Evolutionary conservation across 2,888 invertebrate species (phyloP).

Genomic region (Meandrusa payeni): DNA sequence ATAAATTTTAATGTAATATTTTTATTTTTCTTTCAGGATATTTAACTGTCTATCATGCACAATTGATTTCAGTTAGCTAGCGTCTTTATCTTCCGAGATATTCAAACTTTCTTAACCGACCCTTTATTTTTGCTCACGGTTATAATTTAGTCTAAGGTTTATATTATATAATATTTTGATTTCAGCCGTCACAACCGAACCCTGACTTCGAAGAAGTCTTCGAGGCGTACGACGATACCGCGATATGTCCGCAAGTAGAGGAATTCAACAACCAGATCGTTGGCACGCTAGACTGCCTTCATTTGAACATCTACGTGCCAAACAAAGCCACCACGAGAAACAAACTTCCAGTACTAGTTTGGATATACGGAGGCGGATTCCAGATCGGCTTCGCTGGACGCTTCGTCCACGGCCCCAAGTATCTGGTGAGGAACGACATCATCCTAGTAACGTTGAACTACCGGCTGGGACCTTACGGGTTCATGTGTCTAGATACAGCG

Average conservation of each 20-base stretch:
- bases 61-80: no score
- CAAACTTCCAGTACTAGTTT: slow-evolving; percentile 48
- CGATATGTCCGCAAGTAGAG: slow-evolving; percentile 49
- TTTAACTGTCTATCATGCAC: no score
- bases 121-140: no score
- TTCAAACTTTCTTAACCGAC: no score
- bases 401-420: slow-evolving; percentile 43
- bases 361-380: slow-evolving; percentile 51
- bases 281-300: slow-evolving; percentile 48
- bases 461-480: slow-evolving; percentile 54
- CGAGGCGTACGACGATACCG: slow-evolving; percentile 50
- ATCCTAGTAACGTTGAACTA: slow-evolving; percentile 56
- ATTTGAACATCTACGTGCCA: slow-evolving; percentile 51
- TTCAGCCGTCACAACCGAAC: slow-evolving; percentile 45
- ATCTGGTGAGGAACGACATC: slow-evolving; percentile 46
- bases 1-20: no score
- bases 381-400: slow-evolving; percentile 38
- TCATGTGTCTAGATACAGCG: slow-evolving; percentile 50
- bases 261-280: slow-evolving; percentile 35
- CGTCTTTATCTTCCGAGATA: no score
- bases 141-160: no score
- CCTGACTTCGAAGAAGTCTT: slow-evolving; percentile 42
- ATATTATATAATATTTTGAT: slow-evolving; percentile 24
- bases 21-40: no score
- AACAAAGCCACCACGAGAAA: slow-evolving; percentile 39